Percentiles rank a stretch among this genome's conserved stretches.
Evolutionary conservation across 2,888 invertebrate genomes (phyloP).

Genomic region (Phania funesta): DNA sequence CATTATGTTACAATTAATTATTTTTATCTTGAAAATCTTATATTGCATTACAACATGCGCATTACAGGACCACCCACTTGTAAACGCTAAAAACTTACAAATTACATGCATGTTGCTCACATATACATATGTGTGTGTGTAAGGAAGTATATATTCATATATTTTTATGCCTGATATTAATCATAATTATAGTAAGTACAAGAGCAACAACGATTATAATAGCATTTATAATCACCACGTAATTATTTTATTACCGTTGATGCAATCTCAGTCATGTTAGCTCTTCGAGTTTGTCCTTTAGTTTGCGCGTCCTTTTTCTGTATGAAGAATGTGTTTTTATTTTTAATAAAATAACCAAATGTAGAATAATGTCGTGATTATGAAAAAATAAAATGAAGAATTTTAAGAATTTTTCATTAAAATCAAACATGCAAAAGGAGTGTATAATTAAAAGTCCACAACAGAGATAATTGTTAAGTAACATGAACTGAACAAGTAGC

Average conservation of each 20-base stretch:
- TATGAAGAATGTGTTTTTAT: background rate
- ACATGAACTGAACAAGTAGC: conserved; percentile 16
- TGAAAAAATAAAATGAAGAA: background rate
- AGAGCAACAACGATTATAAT: conserved; percentile 4
- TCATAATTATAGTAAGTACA: conserved; percentile 39
- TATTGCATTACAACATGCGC: background rate
- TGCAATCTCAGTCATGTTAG: conserved; percentile 42
- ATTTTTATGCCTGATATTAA: conserved; percentile 43
- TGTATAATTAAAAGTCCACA: conserved; percentile 45
- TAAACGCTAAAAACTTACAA: conserved; percentile 42
- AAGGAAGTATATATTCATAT: conserved; percentile 13
- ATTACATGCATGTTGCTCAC: conserved; percentile 36
- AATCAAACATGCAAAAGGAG: conserved; percentile 31
- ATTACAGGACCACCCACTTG: conserved; percentile 4
- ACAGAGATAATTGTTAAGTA: conserved; percentile 46
- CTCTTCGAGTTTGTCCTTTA: conserved; percentile 3
- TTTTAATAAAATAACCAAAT: conserved; percentile 27
- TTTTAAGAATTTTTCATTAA: conserved; percentile 31
- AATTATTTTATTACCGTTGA: conserved; percentile 63
- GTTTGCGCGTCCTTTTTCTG: conserved; percentile 14
- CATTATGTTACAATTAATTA: conserved; percentile 14
- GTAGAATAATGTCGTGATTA: conserved; percentile 28
- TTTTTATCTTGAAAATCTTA: conserved; percentile 16
- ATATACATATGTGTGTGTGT: conserved; percentile 31
- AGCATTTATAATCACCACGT: conserved; percentile 54